Evolutionary conservation across 2,888 invertebrate genomes (phyloP).

Genomic region (Acronicta leporina): DNA sequence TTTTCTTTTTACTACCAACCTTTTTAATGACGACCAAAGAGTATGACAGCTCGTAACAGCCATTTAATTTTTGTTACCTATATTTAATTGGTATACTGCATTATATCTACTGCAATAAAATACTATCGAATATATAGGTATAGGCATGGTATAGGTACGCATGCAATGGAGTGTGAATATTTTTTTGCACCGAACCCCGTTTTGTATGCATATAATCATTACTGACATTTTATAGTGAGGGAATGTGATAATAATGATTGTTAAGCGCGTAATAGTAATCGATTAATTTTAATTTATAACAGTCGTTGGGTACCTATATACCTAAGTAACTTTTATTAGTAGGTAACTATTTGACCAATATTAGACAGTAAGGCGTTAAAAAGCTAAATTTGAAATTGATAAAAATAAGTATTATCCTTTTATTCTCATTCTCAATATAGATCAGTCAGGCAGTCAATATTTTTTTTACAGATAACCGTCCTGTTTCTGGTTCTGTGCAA

Average conservation of each 20-base stretch:
- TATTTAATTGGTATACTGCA: constrained; percentile 44
- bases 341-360: too few relatives aligned
- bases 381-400: too few relatives aligned
- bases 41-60: constrained; percentile 46
- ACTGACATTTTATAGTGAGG: constrained; percentile 45
- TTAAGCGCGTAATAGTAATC: constrained; percentile 7
- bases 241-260: constrained; percentile 33
- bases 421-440: not conserved
- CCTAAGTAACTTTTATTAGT: too few relatives aligned
- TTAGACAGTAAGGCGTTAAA: too few relatives aligned
- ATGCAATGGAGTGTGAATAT: constrained; percentile 39
- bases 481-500: constrained; percentile 29
- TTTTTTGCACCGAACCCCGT: constrained; percentile 35
- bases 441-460: not conserved
- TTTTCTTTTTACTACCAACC: constrained; percentile 63
- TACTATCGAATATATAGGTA: constrained; percentile 14
- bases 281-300: constrained; percentile 29
- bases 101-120: constrained; percentile 35
- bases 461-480: too few relatives aligned
- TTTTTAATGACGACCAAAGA: constrained; percentile 53
- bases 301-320: too few relatives aligned
- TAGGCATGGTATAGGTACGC: constrained; percentile 17
- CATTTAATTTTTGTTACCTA: constrained; percentile 45
- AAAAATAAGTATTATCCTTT: too few relatives aligned
- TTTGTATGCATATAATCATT: constrained; percentile 40